phyloP scores from a whole-genome alignment of 2,888 invertebrate genomes.

The Tipula vernalis region DNA sequence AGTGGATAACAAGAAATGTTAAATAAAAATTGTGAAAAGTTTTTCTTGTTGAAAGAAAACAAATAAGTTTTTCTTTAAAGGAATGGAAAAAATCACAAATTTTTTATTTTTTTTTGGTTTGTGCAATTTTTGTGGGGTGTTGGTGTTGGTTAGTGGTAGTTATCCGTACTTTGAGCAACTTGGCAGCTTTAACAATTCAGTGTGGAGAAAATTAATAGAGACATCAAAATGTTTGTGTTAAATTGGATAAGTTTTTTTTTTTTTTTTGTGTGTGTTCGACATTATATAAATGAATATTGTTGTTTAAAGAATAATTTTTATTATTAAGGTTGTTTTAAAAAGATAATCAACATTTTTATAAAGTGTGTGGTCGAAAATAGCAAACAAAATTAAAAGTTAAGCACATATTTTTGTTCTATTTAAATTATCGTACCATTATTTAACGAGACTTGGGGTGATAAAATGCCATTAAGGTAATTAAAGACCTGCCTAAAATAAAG shows the following conservation, averaged over 20 bases:
- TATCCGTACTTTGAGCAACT: neutral
- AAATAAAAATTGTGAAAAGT: neutral
- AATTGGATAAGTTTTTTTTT: neutral
- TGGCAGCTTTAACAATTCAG: neutral
- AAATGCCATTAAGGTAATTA: neutral
- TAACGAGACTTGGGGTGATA: too few relatives aligned
- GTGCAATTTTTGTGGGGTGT: neutral
- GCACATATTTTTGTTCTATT: neutral
- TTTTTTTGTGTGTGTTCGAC: neutral
- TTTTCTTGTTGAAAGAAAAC: neutral
- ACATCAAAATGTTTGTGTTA: neutral
- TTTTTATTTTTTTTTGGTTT: neutral
- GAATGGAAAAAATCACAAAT: neutral
- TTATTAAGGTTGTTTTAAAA: neutral
- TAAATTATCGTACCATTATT: neutral
- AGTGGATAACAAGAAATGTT: neutral
- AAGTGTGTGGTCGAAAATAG: neutral
- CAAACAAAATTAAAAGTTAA: neutral
- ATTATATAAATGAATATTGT: neutral
- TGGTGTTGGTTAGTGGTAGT: neutral
- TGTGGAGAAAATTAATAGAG: neutral
- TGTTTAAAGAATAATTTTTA: neutral
- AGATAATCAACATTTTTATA: neutral
- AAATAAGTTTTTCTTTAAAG: neutral
- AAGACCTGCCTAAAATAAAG: neutral